Percentiles rank a stretch among this genome's conserved stretches.
Evolutionary conservation across 1,140 invertebrate species (phyloP).

Genomic region (Zaprionus gabonicus): DNA sequence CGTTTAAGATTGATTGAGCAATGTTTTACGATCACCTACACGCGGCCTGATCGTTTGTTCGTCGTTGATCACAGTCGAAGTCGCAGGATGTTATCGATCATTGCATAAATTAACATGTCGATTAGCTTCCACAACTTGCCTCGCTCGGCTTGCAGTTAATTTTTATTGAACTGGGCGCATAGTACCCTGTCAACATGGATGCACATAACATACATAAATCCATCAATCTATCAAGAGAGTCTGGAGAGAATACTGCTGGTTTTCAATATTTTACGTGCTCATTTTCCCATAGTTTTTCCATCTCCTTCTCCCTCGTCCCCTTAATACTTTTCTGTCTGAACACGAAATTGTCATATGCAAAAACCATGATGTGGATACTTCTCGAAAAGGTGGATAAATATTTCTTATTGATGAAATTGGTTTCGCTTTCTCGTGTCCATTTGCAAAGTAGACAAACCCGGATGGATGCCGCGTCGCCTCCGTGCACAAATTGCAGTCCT

Average conservation of each 20-base stretch:
- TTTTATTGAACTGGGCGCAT: slow-evolving; percentile 48
- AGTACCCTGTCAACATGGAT: slow-evolving; percentile 8
- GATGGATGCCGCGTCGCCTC: slow-evolving; percentile 19
- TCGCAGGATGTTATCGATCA: slow-evolving; percentile 83
- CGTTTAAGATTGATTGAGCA: slow-evolving; percentile 80
- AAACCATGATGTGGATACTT: slow-evolving; percentile 6
- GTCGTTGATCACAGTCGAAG: slow-evolving; percentile 62
- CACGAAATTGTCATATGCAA: slow-evolving; percentile 58
- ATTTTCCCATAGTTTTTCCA: slow-evolving; percentile 19
- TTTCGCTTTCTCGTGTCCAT: slow-evolving; percentile 66
- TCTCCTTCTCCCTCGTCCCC: neutral
- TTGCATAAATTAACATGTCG: slow-evolving; percentile 77
- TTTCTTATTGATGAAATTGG: slow-evolving; percentile 82
- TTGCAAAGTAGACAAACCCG: slow-evolving; percentile 76
- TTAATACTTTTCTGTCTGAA: neutral
- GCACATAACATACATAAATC: slow-evolving; percentile 34
- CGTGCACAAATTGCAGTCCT: slow-evolving; percentile 68
- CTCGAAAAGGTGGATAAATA: slow-evolving; percentile 56
- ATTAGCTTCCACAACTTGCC: slow-evolving; percentile 29
- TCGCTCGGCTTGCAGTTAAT: slow-evolving; percentile 36
- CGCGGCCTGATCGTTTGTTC: slow-evolving; percentile 32
- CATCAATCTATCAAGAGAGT: slow-evolving; percentile 25
- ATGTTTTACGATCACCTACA: slow-evolving; percentile 75
- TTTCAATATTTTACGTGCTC: slow-evolving; percentile 19
- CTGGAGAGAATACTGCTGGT: slow-evolving; percentile 35